Percentiles rank a stretch among this genome's conserved stretches.
These are phyloP conservation scores for Danaus melanippus DNA, from an alignment of 1,140 invertebrate species.

Conservation along the genomic window DNA sequence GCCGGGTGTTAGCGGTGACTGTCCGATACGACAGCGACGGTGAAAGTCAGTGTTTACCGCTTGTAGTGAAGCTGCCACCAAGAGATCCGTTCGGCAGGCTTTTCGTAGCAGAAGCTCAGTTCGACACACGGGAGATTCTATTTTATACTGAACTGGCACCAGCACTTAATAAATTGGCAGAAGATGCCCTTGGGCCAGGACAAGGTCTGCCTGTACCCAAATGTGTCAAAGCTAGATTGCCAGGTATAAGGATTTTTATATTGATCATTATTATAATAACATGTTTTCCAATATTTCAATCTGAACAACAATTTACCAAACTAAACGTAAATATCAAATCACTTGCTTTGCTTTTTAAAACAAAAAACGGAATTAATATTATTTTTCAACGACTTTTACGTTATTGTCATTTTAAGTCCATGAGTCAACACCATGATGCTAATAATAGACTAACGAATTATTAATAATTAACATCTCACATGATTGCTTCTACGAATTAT, in stretches of 20 bases:
- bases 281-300: background rate
- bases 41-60: conserved; percentile 60
- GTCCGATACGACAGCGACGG: conserved; percentile 49
- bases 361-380: too few relatives aligned
- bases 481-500: too few relatives aligned
- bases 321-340: too few relatives aligned
- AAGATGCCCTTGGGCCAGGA: conserved; percentile 47
- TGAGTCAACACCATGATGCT: too few relatives aligned
- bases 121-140: conserved; percentile 85
- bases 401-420: too few relatives aligned
- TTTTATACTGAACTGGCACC: conserved; percentile 83
- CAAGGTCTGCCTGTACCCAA: conserved; percentile 69
- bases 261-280: background rate
- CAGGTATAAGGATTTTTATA: conserved; percentile 29
- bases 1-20: conserved; percentile 55
- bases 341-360: too few relatives aligned
- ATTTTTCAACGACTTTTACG: too few relatives aligned
- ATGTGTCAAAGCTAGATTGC: conserved; percentile 54
- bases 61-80: conserved; percentile 84
- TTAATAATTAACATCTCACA: too few relatives aligned
- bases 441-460: too few relatives aligned
- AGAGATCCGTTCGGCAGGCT: conserved; percentile 82
- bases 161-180: conserved; percentile 61
- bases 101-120: conserved; percentile 86
- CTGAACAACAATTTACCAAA: background rate